phyloP scores from a whole-genome alignment of 2,888 invertebrate species.

The Latrodectus hesperus region DNA sequence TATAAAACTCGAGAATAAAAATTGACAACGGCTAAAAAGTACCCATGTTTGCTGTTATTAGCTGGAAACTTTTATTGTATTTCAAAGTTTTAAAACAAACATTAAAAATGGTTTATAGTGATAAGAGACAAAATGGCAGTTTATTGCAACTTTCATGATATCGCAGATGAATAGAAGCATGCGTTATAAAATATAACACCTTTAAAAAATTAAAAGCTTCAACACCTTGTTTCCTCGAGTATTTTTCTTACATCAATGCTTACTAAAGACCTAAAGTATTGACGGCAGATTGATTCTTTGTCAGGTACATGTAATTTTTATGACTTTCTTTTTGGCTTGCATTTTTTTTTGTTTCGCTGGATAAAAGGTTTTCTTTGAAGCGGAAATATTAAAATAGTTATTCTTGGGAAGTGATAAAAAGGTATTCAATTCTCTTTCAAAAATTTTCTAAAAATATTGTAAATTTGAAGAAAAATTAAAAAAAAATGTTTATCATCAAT shows the following conservation, averaged over 20 bases:
- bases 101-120: conserved; percentile 58
- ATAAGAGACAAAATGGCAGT: conserved; percentile 48
- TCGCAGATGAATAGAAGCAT: conserved; percentile 57
- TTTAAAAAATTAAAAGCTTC: conserved; percentile 43
- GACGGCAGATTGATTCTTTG: conserved; percentile 53
- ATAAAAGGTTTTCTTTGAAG: conserved; percentile 22
- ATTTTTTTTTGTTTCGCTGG: conserved; percentile 19
- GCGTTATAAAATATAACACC: conserved; percentile 53
- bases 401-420: conserved; percentile 26
- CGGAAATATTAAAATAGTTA: conserved; percentile 64
- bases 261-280: conserved; percentile 14
- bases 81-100: conserved; percentile 55
- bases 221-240: background rate
- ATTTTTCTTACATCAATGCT: conserved; percentile 6
- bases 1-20: conserved; percentile 52
- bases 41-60: background rate
- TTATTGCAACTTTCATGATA: conserved; percentile 35
- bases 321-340: conserved; percentile 20
- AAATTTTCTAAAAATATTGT: no score
- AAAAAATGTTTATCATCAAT: no score
- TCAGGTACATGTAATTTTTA: conserved; percentile 47
- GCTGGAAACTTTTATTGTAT: conserved; percentile 9
- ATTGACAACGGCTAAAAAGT: conserved; percentile 8
- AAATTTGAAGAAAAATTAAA: no score
- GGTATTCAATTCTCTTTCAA: no score